phyloP scores from a whole-genome alignment of 1,140 invertebrate species.

The Drosophila erecta region DNA sequence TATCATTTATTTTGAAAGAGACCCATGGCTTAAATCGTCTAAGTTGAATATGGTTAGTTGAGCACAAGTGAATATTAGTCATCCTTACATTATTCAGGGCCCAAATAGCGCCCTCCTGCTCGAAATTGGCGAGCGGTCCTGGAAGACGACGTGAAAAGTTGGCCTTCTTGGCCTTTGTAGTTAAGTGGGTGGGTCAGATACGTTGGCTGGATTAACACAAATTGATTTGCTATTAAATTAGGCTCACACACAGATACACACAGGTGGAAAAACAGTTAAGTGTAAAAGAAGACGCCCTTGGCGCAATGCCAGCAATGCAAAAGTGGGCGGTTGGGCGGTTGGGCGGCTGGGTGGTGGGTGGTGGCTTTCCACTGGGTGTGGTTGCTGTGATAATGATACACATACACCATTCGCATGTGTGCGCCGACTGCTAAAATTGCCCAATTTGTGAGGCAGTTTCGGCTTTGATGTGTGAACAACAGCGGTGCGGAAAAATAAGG shows the following conservation, averaged over 20 bases:
- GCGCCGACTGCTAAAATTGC: conserved; percentile 56
- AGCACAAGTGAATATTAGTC: background rate
- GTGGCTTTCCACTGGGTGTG: conserved; percentile 40
- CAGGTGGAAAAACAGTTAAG: conserved; percentile 80
- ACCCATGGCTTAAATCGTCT: too few species aligned
- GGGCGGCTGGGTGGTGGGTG: background rate
- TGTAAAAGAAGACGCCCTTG: conserved; percentile 81
- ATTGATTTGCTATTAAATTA: conserved; percentile 84
- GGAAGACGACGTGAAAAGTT: background rate
- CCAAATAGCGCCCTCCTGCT: background rate
- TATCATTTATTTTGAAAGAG: background rate
- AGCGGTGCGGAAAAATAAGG: conserved; percentile 46
- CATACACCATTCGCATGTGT: conserved; percentile 48
- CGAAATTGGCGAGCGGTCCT: background rate
- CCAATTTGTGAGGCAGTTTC: conserved; percentile 70
- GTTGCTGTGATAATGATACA: conserved; percentile 81
- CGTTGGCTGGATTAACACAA: conserved; percentile 73
- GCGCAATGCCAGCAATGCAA: conserved; percentile 47
- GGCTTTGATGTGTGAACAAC: conserved; percentile 79
- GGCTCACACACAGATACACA: conserved; percentile 26
- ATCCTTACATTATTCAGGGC: background rate
- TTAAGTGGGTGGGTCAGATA: conserved; percentile 68
- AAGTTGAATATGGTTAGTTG: background rate
- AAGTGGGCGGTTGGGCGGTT: conserved; percentile 13
- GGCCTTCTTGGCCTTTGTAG: conserved; percentile 35